Conservation (phyloP, 2,888 invertebrate genomes). For the Nebria brevicollis region DNA sequence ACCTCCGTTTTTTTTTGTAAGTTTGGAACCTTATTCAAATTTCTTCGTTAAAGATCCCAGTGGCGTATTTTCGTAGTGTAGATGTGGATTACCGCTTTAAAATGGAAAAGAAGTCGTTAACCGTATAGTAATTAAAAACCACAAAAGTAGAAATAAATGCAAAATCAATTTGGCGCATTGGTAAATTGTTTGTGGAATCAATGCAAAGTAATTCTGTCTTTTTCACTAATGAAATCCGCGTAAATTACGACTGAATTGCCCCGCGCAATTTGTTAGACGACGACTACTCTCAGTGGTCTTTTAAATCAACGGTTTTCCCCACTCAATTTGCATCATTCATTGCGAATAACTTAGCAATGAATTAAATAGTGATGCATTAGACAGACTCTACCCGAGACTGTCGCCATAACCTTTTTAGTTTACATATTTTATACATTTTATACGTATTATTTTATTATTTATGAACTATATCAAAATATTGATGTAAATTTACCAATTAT, state of each 20-base stretch:
- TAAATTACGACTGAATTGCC: conserved; percentile 27
- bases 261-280: conserved; percentile 23
- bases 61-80: neutral
- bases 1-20: neutral
- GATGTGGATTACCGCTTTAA: neutral
- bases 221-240: conserved; percentile 38
- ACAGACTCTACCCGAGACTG: neutral
- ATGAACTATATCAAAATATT: too few relatives aligned
- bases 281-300: conserved; percentile 11
- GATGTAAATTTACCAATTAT: too few relatives aligned
- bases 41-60: neutral
- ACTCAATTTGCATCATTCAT: conserved; percentile 40
- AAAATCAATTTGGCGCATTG: conserved; percentile 30
- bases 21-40: neutral
- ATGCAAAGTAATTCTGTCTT: conserved; percentile 33
- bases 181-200: conserved; percentile 25
- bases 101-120: neutral
- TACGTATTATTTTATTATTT: too few relatives aligned
- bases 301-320: conserved; percentile 38
- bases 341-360: conserved; percentile 24
- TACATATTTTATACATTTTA: neutral
- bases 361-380: neutral
- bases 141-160: conserved; percentile 27
- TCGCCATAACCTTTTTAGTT: neutral
- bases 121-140: conserved; percentile 31